These are phyloP conservation scores for Crotalus helleri DNA, from an alignment of 2,113 vertebrate species.

Conservation along the genomic window DNA sequence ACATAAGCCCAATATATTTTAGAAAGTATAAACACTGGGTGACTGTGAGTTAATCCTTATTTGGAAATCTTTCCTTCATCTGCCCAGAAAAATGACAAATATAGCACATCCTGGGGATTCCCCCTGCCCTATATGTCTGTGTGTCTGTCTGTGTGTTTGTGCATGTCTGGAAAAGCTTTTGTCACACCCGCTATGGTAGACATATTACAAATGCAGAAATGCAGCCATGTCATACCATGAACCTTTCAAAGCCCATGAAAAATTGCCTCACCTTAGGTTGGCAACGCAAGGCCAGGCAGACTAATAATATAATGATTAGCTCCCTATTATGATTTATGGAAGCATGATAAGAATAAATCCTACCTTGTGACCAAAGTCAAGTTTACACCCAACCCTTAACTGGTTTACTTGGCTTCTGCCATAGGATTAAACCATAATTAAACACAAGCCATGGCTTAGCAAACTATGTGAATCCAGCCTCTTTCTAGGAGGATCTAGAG, in stretches of 20 bases:
- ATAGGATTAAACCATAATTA: neutral
- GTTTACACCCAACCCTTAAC: neutral
- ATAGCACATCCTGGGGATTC: neutral
- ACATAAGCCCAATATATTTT: neutral
- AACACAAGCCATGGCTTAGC: neutral
- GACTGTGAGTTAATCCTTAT: neutral
- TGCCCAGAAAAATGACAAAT: neutral
- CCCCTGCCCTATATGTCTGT: too few species aligned
- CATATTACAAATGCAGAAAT: neutral
- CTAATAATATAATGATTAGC: neutral
- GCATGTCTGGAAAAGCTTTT: neutral
- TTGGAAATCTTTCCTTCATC: neutral
- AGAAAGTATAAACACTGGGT: neutral
- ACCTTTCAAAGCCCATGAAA: neutral
- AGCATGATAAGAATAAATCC: neutral
- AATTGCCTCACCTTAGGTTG: neutral
- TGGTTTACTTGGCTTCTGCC: neutral
- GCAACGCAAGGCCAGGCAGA: neutral
- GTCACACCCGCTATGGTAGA: neutral
- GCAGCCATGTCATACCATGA: neutral
- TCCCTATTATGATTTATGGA: neutral
- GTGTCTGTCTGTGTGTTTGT: neutral
- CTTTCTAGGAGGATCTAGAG: neutral
- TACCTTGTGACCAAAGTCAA: neutral
- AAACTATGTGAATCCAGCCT: neutral